Evolutionary conservation across 2,113 vertebrate genomes (phyloP), one percentile per base, ranked within the genome.

Genomic region (Callorhinus ursinus): DNA sequence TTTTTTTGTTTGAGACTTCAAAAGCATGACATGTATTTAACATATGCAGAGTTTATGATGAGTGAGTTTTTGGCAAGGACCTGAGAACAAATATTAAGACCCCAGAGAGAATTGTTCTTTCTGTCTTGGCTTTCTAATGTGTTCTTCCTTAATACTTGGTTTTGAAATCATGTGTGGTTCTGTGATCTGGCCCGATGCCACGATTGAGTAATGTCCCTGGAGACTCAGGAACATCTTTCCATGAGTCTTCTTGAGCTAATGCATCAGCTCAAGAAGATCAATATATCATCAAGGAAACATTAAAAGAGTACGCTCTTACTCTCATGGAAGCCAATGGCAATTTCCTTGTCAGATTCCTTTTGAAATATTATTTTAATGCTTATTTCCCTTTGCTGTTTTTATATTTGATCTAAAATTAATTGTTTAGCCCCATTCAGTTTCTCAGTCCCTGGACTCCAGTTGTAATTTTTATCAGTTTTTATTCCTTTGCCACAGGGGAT

Each of bases 331-430:
- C 16, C 79, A 87, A 59, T 31, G 63, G 53, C 53, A 49, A 72
- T 92, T 83, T 96, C 72, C 90, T 89, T 93, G 65, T 95, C 86
- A 85, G 55, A 16, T 55, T 24, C 72, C 33, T 85, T 85, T 72
- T 63, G 14, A 88, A 95, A 86, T 89, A 83, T 71, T 24, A 57
- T 71, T 85, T 92, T 71, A 67, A 65, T 92, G 57, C 31, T 77
- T 77, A 15, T 72, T 82, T 79, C 53, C 46, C 87, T 84, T 10
- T 88, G 14, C 33, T 67, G 67, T 83, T 84, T 93, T 77, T 92
- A 63, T n/a, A 59, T 36, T 95, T 42, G n/a, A 55, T 89, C 36
- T 89, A 53, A 81, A 91, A 81, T 93, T 61, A 49, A 83, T 83
- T 36, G 24, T 86, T 71, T 88, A 57, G 13, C 15, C 21, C 72